Evolutionary conservation across 2,113 vertebrate genomes (phyloP).

Genomic region (Procavia capensis): DNA sequence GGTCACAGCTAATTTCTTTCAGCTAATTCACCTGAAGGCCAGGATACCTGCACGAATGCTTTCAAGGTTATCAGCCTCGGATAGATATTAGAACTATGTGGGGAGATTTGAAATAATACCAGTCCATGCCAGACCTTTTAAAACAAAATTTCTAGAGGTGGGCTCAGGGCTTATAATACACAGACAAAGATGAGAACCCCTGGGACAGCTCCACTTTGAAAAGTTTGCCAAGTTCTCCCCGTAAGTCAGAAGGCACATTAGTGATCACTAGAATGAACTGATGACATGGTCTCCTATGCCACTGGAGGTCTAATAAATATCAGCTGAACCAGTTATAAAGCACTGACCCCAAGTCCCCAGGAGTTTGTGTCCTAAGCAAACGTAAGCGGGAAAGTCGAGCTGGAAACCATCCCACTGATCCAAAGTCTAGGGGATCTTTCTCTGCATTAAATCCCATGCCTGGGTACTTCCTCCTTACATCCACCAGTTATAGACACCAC

Average conservation of each 20-base stretch:
- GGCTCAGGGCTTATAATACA: background rate
- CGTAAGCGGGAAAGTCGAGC: fast-evolving
- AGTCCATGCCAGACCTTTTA: background rate
- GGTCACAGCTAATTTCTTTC: background rate
- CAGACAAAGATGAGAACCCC: background rate
- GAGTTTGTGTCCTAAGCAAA: background rate
- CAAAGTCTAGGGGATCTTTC: too few relatives aligned
- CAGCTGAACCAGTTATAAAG: background rate
- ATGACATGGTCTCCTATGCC: background rate
- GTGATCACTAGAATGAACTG: background rate
- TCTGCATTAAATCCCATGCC: background rate
- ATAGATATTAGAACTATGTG: background rate
- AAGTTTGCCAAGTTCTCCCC: background rate
- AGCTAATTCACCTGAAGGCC: background rate
- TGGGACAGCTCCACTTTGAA: background rate
- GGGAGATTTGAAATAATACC: background rate
- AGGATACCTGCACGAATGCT: background rate
- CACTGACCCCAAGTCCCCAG: background rate
- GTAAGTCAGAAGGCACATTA: background rate
- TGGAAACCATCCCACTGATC: background rate
- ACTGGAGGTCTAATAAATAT: background rate
- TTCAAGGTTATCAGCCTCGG: background rate
- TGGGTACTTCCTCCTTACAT: background rate
- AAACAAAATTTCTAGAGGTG: background rate
- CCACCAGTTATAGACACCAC: background rate